Conservation (phyloP, 2,888 invertebrate genomes). For the Tetrapedia diversipes region DNA sequence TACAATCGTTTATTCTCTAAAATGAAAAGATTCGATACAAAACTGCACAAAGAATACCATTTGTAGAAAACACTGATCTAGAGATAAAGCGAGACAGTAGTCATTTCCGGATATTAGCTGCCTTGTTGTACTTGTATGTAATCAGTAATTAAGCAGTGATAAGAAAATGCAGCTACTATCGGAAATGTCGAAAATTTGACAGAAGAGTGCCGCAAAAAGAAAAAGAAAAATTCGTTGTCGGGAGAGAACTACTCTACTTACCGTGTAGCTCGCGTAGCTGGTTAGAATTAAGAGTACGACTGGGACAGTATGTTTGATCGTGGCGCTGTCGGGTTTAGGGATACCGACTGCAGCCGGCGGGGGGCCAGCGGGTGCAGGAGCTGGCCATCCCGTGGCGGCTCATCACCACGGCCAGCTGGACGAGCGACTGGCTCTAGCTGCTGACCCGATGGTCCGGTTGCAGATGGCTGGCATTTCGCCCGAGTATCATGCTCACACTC, state of each 20-base stretch:
- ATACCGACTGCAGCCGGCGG: slow-evolving; percentile 81
- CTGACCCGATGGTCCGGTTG: slow-evolving; percentile 95
- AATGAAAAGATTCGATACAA: too few relatives aligned
- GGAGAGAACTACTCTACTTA: slow-evolving; percentile 35
- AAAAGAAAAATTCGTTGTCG: slow-evolving; percentile 32
- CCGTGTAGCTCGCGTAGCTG: too few relatives aligned
- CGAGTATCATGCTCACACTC: slow-evolving; percentile 96
- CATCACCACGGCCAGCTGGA: slow-evolving; percentile 88
- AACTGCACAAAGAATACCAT: neutral
- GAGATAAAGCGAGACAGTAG: slow-evolving; percentile 40
- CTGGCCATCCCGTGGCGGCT: slow-evolving; percentile 84
- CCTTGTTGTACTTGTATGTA: neutral
- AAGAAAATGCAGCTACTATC: slow-evolving; percentile 1
- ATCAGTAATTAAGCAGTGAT: neutral
- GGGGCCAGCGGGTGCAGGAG: slow-evolving; percentile 83
- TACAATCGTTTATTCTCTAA: neutral
- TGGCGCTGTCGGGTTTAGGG: slow-evolving; percentile 81
- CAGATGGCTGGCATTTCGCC: slow-evolving; percentile 96
- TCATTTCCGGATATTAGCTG: slow-evolving; percentile 39
- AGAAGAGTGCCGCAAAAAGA: slow-evolving; percentile 45
- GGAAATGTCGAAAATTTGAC: slow-evolving; percentile 36
- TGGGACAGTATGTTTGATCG: slow-evolving; percentile 66
- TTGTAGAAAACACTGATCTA: slow-evolving; percentile 14
- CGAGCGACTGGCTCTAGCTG: slow-evolving; percentile 92
- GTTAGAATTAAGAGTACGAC: slow-evolving; percentile 48